Evolutionary conservation across 2,113 vertebrate species (phyloP).

Genomic region (Grallaria varia): DNA sequence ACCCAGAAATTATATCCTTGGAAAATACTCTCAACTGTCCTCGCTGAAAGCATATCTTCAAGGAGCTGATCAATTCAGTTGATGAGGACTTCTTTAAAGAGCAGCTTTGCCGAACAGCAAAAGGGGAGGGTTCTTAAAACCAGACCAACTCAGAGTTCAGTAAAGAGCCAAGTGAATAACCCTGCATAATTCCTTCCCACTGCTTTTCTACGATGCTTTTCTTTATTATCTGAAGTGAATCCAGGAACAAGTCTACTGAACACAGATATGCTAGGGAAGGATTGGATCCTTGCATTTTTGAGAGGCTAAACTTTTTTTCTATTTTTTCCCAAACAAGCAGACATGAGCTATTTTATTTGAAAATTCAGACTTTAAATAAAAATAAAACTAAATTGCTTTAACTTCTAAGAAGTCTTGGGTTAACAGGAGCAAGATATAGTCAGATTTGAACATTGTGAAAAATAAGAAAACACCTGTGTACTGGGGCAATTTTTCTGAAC

Average conservation of each 20-base stretch:
- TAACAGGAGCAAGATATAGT: background rate
- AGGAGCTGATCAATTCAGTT: background rate
- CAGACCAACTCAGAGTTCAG: background rate
- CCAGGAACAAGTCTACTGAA: background rate
- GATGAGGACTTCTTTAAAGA: background rate
- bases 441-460: background rate
- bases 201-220: background rate
- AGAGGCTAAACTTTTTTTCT: background rate
- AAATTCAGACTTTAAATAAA: background rate
- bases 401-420: background rate
- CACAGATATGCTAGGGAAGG: background rate
- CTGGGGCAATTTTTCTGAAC: background rate
- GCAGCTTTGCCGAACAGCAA: background rate
- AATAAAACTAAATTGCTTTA: background rate
- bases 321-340: background rate
- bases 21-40: background rate
- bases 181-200: background rate
- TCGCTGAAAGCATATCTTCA: background rate
- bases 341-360: background rate
- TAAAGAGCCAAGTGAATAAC: background rate
- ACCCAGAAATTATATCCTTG: background rate
- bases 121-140: background rate
- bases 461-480: background rate
- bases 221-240: background rate
- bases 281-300: background rate